These are phyloP conservation scores for Hesperophylax magnus DNA, from an alignment of 1,140 invertebrate genomes.

Conservation along the genomic window DNA sequence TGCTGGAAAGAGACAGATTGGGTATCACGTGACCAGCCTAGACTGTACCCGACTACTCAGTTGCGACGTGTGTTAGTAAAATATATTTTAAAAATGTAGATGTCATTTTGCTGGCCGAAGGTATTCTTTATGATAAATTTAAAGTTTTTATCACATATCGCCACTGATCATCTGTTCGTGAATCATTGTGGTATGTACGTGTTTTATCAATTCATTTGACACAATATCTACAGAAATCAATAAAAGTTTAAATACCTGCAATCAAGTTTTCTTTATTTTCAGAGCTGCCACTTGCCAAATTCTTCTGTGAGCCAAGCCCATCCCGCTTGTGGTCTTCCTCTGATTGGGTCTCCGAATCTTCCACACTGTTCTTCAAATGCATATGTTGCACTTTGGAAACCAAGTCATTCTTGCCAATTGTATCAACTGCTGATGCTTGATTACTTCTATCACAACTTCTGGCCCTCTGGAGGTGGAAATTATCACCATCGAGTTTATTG, in stretches of 20 bases:
- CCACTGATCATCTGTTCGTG: too few relatives aligned
- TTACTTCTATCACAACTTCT: conserved; percentile 2
- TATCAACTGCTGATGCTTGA: neutral
- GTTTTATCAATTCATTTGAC: too few relatives aligned
- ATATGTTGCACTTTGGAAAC: conserved; percentile 34
- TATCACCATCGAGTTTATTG: neutral
- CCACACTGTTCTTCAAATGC: conserved; percentile 21
- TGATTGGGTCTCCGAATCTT: neutral
- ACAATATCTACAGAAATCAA: too few relatives aligned
- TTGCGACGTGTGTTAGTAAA: too few relatives aligned
- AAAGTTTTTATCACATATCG: too few relatives aligned
- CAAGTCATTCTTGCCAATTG: neutral
- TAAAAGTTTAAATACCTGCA: conserved; percentile 17
- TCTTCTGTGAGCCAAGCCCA: conserved; percentile 16
- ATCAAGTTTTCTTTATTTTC: conserved; percentile 55
- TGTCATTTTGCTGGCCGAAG: too few relatives aligned
- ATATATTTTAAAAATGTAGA: too few relatives aligned
- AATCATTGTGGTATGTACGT: too few relatives aligned
- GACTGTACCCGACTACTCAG: too few relatives aligned
- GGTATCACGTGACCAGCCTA: too few relatives aligned
- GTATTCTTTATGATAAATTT: too few relatives aligned
- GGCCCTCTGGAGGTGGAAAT: neutral
- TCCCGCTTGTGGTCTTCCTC: conserved; percentile 28
- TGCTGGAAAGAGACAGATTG: too few relatives aligned
- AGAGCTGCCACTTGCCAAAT: conserved; percentile 11